These are phyloP conservation scores for Pao palembangensis DNA, from an alignment of 2,113 vertebrate genomes.

Conservation along the genomic window DNA sequence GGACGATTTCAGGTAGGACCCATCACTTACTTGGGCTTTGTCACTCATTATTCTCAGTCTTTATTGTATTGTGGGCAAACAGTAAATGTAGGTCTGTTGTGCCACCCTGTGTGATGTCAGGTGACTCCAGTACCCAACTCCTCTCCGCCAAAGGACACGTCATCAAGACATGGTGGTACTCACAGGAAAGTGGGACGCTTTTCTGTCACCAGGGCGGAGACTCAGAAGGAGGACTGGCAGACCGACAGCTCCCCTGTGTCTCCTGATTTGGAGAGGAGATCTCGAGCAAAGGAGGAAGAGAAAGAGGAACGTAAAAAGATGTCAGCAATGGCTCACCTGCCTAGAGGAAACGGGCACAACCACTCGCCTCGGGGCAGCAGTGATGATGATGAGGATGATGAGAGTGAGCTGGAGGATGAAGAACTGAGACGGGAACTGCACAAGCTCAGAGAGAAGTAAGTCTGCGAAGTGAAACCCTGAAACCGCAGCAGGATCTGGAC, in stretches of 20 bases:
- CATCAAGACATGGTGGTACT: conserved; percentile 37
- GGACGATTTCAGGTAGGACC: conserved; percentile 72
- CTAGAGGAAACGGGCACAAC: conserved; percentile 66
- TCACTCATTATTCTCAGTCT: not conserved
- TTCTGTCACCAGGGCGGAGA: conserved; percentile 71
- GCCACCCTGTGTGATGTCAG: conserved; percentile 54
- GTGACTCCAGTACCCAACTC: conserved; percentile 78
- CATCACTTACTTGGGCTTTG: not conserved
- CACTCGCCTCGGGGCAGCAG: conserved; percentile 83
- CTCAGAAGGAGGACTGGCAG: conserved; percentile 53
- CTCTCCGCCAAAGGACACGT: conserved; percentile 34
- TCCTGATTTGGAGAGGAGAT: conserved; percentile 62
- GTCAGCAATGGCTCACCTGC: conserved; percentile 40
- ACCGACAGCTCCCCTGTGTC: conserved; percentile 70
- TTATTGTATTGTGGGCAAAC: not conserved
- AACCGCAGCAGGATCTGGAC: too few species aligned
- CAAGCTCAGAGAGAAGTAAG: conserved; percentile 85
- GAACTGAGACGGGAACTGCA: conserved; percentile 84
- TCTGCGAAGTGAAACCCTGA: not conserved
- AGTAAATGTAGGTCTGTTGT: not conserved
- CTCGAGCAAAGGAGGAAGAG: conserved; percentile 66
- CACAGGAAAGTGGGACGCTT: conserved; percentile 77
- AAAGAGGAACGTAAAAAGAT: conserved; percentile 66
- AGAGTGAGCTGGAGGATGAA: conserved; percentile 85
- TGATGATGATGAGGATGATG: conserved; percentile 77